These are phyloP conservation scores for Pachycephala philippinensis DNA, from an alignment of 2,113 vertebrate species.

Conservation along the genomic window DNA sequence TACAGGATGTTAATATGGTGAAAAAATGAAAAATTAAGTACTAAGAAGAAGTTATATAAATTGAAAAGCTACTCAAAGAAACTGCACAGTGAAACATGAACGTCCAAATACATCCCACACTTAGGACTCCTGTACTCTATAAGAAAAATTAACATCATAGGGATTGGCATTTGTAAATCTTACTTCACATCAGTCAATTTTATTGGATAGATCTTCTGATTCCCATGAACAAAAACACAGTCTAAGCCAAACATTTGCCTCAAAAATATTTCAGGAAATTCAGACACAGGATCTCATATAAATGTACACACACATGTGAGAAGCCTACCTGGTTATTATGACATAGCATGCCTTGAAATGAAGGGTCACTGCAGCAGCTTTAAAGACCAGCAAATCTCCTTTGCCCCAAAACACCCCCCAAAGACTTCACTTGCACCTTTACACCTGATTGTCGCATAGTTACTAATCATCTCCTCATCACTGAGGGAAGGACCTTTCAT, in stretches of 20 bases:
- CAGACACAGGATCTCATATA: background rate
- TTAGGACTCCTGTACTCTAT: background rate
- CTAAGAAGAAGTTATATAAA: background rate
- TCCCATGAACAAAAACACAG: background rate
- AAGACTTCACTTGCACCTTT: background rate
- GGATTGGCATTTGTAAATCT: background rate
- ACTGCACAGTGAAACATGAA: background rate
- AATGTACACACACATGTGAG: background rate
- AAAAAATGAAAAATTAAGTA: background rate
- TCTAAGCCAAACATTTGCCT: background rate
- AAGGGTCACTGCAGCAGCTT: background rate
- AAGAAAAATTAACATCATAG: background rate
- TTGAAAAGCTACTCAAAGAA: background rate
- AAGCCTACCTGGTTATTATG: background rate
- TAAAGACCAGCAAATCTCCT: background rate
- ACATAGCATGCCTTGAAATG: background rate
- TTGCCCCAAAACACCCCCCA: background rate
- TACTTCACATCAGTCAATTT: background rate
- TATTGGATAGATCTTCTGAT: background rate
- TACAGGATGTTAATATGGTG: background rate
- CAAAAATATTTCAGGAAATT: background rate
- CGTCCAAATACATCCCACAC: background rate
- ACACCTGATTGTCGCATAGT: rapidly evolving
- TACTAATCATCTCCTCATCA: background rate
- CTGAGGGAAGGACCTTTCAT: background rate